A percentile compares a stretch with the other conserved stretches of the same genome.
Evolutionary conservation across 2,888 invertebrate species (phyloP).

Genomic region (Dasysyrphus tricinctus): DNA sequence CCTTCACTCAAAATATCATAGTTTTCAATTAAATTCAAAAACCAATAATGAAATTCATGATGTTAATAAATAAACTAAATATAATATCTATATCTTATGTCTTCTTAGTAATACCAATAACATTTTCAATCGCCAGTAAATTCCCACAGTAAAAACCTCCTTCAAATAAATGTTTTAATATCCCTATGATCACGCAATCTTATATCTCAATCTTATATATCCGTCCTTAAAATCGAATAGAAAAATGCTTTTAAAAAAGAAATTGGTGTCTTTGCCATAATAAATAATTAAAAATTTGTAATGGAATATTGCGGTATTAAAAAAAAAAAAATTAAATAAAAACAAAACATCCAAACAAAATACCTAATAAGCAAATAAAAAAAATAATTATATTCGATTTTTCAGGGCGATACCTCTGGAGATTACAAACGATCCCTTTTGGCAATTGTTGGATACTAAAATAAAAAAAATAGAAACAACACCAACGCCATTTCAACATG

Average conservation of each 20-base stretch:
- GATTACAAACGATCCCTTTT: constrained; percentile 96
- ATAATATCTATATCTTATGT: background rate
- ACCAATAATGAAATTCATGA: too few species aligned
- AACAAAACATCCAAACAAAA: constrained; percentile 68
- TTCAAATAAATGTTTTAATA: constrained; percentile 1
- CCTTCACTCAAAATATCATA: too few species aligned
- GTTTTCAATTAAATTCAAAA: too few species aligned
- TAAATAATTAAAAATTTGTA: constrained; percentile 45
- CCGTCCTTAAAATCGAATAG: constrained; percentile 70
- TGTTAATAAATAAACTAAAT: too few species aligned
- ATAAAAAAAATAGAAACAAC: constrained; percentile 63
- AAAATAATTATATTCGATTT: constrained; percentile 78
- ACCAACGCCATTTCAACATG: constrained; percentile 59
- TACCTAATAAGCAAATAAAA: constrained; percentile 57
- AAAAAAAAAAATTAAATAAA: constrained; percentile 42
- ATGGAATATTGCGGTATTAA: constrained; percentile 62
- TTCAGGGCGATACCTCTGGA: constrained; percentile 96
- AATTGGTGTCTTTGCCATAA: constrained; percentile 64
- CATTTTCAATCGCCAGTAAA: background rate
- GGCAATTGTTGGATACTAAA: constrained; percentile 88
- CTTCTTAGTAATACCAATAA: background rate
- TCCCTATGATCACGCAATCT: constrained; percentile 22
- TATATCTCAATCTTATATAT: constrained; percentile 10
- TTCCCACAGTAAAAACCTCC: background rate
- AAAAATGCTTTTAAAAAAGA: constrained; percentile 52